phyloP scores from a whole-genome alignment of 2,797 vertebrate species.

The Florisuga fusca region DNA sequence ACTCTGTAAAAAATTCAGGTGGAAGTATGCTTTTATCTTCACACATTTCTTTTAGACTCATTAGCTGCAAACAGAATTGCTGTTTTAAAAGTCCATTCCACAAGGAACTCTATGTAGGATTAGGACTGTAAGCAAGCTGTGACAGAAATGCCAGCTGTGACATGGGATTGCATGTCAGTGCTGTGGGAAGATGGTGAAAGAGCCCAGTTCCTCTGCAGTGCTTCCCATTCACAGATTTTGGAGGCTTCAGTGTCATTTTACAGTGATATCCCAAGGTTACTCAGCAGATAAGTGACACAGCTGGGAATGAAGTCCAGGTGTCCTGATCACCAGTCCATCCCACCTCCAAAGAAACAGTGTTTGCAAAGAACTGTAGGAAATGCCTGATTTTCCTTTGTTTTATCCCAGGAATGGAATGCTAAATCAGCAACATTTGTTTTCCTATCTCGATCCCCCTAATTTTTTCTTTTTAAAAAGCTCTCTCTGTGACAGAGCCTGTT shows the following conservation, averaged over 20 bases:
- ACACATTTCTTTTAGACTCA: background rate
- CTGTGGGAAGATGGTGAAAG: background rate
- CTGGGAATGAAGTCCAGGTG: conserved; percentile 32
- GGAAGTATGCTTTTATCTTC: background rate
- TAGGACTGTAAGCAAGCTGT: background rate
- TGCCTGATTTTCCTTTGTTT: background rate
- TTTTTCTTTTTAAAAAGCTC: conserved; percentile 37
- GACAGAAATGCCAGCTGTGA: conserved; percentile 57
- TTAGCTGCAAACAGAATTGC: background rate
- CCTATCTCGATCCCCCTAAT: conserved; percentile 30
- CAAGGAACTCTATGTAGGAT: conserved; percentile 7
- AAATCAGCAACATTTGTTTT: conserved; percentile 49
- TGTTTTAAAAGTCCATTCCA: background rate
- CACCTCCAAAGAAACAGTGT: background rate
- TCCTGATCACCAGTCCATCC: background rate
- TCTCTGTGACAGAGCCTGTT: background rate
- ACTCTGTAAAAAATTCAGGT: background rate
- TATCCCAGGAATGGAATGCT: conserved; percentile 6
- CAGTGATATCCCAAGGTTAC: background rate
- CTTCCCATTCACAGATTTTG: background rate
- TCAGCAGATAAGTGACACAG: conserved; percentile 9
- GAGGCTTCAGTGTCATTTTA: background rate
- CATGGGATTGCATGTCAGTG: background rate
- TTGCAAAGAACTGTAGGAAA: conserved; percentile 16
- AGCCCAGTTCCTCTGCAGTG: background rate